Conservation (phyloP, 2,888 invertebrate species). For the Luperina testacea region DNA sequence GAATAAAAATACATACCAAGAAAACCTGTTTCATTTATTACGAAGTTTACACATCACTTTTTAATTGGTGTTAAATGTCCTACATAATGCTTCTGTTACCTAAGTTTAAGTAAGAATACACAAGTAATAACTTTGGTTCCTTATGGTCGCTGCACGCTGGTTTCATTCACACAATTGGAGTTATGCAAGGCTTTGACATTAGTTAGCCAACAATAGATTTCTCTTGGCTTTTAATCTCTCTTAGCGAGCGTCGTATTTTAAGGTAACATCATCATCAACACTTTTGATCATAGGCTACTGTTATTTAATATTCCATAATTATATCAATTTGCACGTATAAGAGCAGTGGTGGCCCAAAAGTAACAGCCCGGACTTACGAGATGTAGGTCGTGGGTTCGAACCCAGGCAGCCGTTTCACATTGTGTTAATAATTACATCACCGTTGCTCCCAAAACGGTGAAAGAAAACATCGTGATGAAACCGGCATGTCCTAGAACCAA, state of each 20-base stretch:
- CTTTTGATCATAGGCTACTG: not conserved
- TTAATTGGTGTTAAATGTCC: constrained; percentile 13
- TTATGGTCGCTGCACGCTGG: constrained; percentile 31
- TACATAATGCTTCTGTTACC: constrained; percentile 7
- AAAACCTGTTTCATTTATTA: not conserved
- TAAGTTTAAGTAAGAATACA: constrained; percentile 35
- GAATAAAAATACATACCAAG: not conserved
- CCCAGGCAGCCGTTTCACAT: not conserved
- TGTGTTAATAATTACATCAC: too few species aligned
- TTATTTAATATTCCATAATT: not conserved
- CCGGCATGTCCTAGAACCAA: too few species aligned
- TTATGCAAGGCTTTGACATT: constrained; percentile 44
- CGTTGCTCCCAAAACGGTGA: too few species aligned
- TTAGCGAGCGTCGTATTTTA: not conserved
- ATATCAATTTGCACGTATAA: not conserved
- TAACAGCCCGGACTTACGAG: not conserved
- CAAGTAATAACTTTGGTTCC: constrained; percentile 18
- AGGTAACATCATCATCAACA: not conserved
- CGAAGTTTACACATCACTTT: not conserved
- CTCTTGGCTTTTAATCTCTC: constrained; percentile 23
- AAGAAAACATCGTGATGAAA: too few species aligned
- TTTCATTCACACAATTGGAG: constrained; percentile 32
- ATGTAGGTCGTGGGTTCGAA: not conserved
- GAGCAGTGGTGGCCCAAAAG: not conserved
- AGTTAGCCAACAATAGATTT: constrained; percentile 43